A percentile compares a stretch with the other conserved stretches of the same genome.
Evolutionary conservation across 1,140 invertebrate genomes (phyloP).

Genomic region (Octopus bimaculoides): DNA sequence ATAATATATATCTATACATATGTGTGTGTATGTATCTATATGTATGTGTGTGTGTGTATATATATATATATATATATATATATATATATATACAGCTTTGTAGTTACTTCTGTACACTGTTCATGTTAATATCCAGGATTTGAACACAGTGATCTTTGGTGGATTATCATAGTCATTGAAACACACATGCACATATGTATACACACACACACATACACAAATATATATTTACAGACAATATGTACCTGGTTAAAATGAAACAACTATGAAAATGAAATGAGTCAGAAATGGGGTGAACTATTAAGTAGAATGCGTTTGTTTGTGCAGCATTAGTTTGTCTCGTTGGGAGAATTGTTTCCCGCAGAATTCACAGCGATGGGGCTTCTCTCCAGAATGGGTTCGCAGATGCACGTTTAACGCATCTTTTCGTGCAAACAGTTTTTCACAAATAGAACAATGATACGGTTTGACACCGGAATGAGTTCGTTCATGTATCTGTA

Average conservation of each 20-base stretch:
- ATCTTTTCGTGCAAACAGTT: constrained; percentile 85
- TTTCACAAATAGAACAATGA: constrained; percentile 83
- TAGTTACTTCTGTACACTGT: no score
- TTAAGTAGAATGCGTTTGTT: constrained; percentile 16
- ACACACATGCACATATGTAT: constrained; percentile 1
- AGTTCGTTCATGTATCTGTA: constrained; percentile 71
- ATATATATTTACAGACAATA: background rate
- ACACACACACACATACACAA: background rate
- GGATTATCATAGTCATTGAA: background rate
- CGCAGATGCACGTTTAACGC: constrained; percentile 91
- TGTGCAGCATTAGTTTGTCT: constrained; percentile 13
- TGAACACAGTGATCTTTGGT: background rate
- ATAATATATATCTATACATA: no score
- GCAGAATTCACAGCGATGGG: constrained; percentile 66
- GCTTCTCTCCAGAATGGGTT: constrained; percentile 31
- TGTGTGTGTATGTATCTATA: no score
- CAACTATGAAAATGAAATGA: background rate
- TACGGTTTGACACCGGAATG: constrained; percentile 86
- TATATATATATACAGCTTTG: no score
- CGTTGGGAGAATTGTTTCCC: constrained; percentile 78
- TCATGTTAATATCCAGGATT: no score
- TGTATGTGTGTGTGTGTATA: no score
- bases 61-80: no score
- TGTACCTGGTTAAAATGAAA: background rate
- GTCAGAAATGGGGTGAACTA: background rate